Evolutionary conservation across 2,113 vertebrate genomes (phyloP).

Genomic region (Paramormyrops kingsleyae): DNA sequence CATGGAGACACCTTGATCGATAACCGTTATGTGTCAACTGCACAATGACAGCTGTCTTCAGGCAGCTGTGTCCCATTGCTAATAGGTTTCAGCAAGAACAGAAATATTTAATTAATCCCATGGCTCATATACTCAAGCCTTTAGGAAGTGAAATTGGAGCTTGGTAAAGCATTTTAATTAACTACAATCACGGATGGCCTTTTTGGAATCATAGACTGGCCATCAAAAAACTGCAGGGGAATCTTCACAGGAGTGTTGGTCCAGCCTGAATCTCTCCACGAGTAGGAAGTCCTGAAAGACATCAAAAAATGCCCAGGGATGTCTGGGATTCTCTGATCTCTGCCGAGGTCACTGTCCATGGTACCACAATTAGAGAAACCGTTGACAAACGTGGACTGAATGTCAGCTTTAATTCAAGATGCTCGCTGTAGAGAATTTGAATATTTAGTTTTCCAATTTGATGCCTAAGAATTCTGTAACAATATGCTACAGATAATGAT

Average conservation of each 20-base stretch:
- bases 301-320: not conserved
- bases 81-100: slow-evolving; percentile 13
- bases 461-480: not conserved
- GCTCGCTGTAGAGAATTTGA: not conserved
- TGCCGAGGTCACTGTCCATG: not conserved
- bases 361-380: not conserved
- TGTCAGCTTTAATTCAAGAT: not conserved
- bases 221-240: not conserved
- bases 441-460: not conserved
- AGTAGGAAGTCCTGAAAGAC: not conserved
- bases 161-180: slow-evolving; percentile 9
- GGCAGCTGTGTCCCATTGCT: not conserved
- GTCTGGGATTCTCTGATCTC: not conserved
- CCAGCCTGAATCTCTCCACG: not conserved
- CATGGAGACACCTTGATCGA: slow-evolving; percentile 11
- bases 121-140: not conserved
- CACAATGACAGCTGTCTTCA: not conserved
- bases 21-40: not conserved
- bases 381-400: not conserved
- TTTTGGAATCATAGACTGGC: not conserved
- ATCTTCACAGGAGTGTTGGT: not conserved
- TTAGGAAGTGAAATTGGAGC: not conserved
- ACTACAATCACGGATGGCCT: not conserved
- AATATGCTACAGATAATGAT: not conserved
- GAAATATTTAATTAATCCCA: slow-evolving; percentile 4